These are phyloP conservation scores for Plecturocebus donacophilus DNA, from an alignment of 2,113 vertebrate species.

Conservation along the genomic window DNA sequence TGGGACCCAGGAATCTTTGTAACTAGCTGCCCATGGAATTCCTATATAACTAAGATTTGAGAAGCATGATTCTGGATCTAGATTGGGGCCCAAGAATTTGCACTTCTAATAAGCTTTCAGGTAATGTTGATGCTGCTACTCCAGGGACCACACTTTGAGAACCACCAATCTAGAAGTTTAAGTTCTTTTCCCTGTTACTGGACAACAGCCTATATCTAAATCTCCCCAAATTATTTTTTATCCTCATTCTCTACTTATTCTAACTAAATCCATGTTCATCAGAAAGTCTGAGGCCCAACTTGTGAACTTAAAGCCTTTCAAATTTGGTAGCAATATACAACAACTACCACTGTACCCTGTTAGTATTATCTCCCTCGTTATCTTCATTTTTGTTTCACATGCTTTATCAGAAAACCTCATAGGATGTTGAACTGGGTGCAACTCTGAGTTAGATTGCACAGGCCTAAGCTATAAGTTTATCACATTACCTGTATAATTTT, in stretches of 20 bases:
- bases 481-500: neutral
- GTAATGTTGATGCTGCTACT: neutral
- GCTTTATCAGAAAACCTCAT: neutral
- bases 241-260: neutral
- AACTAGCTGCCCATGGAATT: neutral
- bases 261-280: slow-evolving; percentile 2
- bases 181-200: neutral
- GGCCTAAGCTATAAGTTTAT: neutral
- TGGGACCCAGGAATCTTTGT: neutral
- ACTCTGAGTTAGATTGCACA: neutral
- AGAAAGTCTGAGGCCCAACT: neutral
- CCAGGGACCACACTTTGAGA: neutral
- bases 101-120: neutral
- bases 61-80: neutral
- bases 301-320: neutral
- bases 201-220: neutral
- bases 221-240: neutral
- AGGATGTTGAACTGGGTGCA: neutral
- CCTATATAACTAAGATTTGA: neutral
- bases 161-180: neutral
- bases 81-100: neutral
- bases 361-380: neutral
- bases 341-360: neutral
- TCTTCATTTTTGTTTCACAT: neutral
- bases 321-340: neutral